Conservation (phyloP, 2,888 invertebrate genomes). For the Lysandra coridon region DNA sequence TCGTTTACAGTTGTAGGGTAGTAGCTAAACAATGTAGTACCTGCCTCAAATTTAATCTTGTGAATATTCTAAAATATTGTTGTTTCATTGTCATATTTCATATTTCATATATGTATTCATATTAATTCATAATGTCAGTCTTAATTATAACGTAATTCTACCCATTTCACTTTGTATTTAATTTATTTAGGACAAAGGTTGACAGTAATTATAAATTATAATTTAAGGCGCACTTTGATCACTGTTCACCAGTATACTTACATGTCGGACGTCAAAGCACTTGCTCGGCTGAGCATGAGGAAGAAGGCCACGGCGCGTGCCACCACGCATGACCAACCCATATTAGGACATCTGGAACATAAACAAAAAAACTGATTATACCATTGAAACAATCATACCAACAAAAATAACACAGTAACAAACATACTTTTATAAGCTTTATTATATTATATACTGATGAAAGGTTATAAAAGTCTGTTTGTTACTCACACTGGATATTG, state of each 20-base stretch:
- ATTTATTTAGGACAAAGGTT: too few relatives aligned
- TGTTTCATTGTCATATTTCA: background rate
- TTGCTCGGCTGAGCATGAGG: conserved; percentile 79
- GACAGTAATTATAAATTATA: too few relatives aligned
- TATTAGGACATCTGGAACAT: conserved; percentile 92
- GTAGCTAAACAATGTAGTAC: background rate
- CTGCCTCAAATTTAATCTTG: background rate
- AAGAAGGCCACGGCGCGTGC: conserved; percentile 84
- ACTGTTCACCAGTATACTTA: conserved; percentile 53
- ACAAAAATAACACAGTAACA: background rate
- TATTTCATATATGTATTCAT: too few relatives aligned
- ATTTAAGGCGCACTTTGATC: too few relatives aligned
- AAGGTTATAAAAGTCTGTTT: too few relatives aligned
- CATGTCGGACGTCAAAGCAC: conserved; percentile 80
- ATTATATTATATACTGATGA: too few relatives aligned
- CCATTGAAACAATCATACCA: background rate
- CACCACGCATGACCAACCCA: conserved; percentile 93
- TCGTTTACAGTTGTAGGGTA: background rate
- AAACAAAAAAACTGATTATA: background rate
- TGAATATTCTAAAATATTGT: background rate
- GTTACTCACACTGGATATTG: too few relatives aligned
- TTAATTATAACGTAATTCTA: too few relatives aligned
- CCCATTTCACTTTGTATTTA: too few relatives aligned
- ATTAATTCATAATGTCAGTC: too few relatives aligned
- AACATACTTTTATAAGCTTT: too few relatives aligned